phyloP scores from a whole-genome alignment of 2,113 vertebrate species.

The Sturnira hondurensis region DNA sequence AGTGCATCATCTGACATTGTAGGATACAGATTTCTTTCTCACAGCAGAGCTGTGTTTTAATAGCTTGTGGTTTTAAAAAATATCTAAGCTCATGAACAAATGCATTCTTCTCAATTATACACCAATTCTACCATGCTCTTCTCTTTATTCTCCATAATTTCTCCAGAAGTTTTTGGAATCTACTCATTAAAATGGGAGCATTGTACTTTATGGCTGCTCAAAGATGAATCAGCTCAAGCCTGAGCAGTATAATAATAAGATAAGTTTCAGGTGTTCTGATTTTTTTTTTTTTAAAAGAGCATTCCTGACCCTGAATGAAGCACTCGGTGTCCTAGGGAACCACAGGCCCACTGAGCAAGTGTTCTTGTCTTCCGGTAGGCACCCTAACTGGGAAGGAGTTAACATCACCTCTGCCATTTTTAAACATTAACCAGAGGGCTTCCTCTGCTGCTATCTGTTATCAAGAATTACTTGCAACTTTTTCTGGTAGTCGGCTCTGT shows the following conservation, averaged over 20 bases:
- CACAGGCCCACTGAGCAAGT: background rate
- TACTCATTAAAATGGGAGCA: background rate
- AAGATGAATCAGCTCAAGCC: background rate
- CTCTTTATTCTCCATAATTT: slow-evolving; percentile 43
- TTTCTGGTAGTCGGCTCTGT: slow-evolving; percentile 40
- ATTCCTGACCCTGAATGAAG: background rate
- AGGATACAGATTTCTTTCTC: background rate
- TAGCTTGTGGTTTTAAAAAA: slow-evolving; percentile 36
- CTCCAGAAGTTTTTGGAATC: slow-evolving; percentile 44
- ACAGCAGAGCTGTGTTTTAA: slow-evolving; percentile 36
- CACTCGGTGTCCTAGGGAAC: background rate
- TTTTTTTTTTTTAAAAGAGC: background rate
- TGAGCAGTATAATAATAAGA: background rate
- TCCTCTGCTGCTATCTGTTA: slow-evolving; percentile 53
- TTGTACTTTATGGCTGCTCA: background rate
- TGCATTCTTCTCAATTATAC: slow-evolving; percentile 2
- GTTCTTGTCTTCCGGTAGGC: background rate
- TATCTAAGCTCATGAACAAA: background rate
- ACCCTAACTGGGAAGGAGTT: slow-evolving; percentile 25
- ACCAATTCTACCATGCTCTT: slow-evolving; percentile 1
- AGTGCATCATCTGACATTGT: background rate
- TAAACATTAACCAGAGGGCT: slow-evolving; percentile 61
- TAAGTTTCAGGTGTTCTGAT: background rate
- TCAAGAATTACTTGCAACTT: slow-evolving; percentile 43
- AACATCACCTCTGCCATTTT: slow-evolving; percentile 21